Conservation (phyloP, 2,888 invertebrate species). For the Tribolium freemani region DNA sequence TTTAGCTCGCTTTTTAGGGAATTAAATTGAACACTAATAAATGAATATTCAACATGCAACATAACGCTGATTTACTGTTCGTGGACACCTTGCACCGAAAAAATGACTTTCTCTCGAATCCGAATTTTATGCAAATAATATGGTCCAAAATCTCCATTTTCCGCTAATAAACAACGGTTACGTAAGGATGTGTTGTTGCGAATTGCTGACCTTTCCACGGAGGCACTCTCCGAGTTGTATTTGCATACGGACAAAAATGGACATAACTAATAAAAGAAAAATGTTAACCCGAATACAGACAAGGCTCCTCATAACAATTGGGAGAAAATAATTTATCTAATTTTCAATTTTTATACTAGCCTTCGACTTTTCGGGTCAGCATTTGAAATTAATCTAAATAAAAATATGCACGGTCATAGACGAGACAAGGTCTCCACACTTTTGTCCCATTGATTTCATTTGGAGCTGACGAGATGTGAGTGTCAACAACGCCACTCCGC, state of each 20-base stretch:
- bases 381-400: background rate
- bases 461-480: background rate
- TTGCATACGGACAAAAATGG: background rate
- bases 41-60: background rate
- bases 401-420: background rate
- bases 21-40: background rate
- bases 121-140: slow-evolving; percentile 24
- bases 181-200: slow-evolving; percentile 25
- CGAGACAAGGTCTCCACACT: slow-evolving; percentile 22
- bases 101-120: slow-evolving; percentile 22
- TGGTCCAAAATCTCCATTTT: slow-evolving; percentile 23
- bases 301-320: background rate
- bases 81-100: slow-evolving; percentile 18
- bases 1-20: background rate
- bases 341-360: background rate
- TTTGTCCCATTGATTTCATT: slow-evolving; percentile 7
- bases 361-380: slow-evolving; percentile 20
- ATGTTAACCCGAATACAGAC: background rate
- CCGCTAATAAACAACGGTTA: slow-evolving; percentile 15
- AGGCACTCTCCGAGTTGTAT: background rate
- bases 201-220: slow-evolving; percentile 15
- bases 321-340: background rate
- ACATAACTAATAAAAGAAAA: background rate
- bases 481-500: slow-evolving; percentile 23
- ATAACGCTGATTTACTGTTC: background rate